Percentiles rank a stretch among this genome's conserved stretches.
phyloP scores from a whole-genome alignment of 2,888 invertebrate genomes.

The Luperina nickerlii region DNA sequence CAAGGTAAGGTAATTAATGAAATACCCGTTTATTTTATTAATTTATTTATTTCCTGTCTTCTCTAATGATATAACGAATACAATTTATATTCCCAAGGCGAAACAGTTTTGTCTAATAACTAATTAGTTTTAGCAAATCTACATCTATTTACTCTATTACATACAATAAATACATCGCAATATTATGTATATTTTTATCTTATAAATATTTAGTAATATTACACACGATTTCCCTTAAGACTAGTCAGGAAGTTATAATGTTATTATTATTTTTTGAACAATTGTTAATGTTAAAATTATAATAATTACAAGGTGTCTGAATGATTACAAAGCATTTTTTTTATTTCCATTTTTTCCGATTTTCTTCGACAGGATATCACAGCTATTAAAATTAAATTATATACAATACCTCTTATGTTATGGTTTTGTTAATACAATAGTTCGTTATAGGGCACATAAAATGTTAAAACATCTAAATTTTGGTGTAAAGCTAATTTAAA shows the following conservation, averaged over 20 bases:
- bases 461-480: slow-evolving; percentile 83
- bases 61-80: slow-evolving; percentile 82
- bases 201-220: slow-evolving; percentile 75
- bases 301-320: slow-evolving; percentile 65
- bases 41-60: slow-evolving; percentile 81
- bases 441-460: slow-evolving; percentile 76
- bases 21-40: slow-evolving; percentile 52
- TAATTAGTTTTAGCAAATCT: slow-evolving; percentile 74
- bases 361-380: slow-evolving; percentile 86
- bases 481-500: slow-evolving; percentile 88
- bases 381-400: slow-evolving; percentile 86
- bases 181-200: slow-evolving; percentile 75
- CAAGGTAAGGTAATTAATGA: slow-evolving; percentile 30
- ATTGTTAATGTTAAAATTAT: slow-evolving; percentile 64
- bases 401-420: slow-evolving; percentile 75
- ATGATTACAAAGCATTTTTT: slow-evolving; percentile 72
- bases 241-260: slow-evolving; percentile 82
- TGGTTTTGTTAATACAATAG: slow-evolving; percentile 70
- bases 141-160: slow-evolving; percentile 76
- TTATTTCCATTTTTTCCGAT: slow-evolving; percentile 69
- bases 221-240: slow-evolving; percentile 81
- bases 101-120: slow-evolving; percentile 76
- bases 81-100: slow-evolving; percentile 78
- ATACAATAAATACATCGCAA: slow-evolving; percentile 83
- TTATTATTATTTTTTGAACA: slow-evolving; percentile 67